Conservation (phyloP, 2,113 vertebrate genomes). For the Nettapus auritus region DNA sequence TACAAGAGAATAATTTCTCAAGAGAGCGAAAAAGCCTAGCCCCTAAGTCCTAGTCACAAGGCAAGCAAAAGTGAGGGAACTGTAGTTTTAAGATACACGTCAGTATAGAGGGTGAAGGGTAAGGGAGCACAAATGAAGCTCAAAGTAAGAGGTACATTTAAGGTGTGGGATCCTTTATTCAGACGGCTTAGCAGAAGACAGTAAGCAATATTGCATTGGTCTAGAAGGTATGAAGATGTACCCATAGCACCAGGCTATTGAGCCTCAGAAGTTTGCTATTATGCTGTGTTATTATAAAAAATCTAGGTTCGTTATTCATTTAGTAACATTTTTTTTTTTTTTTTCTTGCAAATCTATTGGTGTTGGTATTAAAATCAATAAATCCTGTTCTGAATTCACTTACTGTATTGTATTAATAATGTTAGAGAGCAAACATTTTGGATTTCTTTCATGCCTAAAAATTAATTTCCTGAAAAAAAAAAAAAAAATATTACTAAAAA, state of each 20-base stretch:
- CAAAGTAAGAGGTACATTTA: neutral
- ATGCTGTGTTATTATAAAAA: rapidly evolving
- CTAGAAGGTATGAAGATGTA: neutral
- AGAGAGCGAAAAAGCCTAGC: neutral
- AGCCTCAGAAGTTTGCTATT: neutral
- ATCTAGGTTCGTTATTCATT: neutral
- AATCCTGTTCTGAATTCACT: neutral
- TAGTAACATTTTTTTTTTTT: neutral
- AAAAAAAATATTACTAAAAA: neutral
- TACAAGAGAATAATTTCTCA: neutral
- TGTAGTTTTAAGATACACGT: neutral
- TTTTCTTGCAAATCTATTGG: neutral
- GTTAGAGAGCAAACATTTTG: neutral
- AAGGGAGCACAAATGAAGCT: neutral
- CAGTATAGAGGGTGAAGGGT: neutral
- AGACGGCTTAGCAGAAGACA: neutral
- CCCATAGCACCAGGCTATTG: neutral
- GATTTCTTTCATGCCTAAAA: neutral
- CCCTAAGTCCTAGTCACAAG: neutral
- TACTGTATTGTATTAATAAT: neutral
- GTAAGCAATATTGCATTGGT: neutral
- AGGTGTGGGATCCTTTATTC: neutral
- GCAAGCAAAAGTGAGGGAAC: neutral
- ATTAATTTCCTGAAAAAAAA: neutral
- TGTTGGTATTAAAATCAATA: neutral